Percentiles rank a stretch among this genome's conserved stretches.
phyloP scores from a whole-genome alignment of 2,888 invertebrate species.

The Monopis laevigella region DNA sequence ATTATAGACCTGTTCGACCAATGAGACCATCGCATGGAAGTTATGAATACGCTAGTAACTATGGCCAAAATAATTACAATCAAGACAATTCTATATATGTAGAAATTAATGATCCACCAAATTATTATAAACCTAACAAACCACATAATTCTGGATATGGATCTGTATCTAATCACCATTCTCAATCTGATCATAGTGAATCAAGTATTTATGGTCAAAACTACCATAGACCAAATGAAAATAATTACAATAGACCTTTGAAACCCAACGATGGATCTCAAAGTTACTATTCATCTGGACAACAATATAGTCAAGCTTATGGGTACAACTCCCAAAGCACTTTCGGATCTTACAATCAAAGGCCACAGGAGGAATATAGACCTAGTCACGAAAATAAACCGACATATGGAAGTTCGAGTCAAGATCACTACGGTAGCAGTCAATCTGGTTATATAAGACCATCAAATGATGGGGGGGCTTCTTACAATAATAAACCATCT shows the following conservation, averaged over 20 bases:
- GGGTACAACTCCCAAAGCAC: slow-evolving; percentile 17
- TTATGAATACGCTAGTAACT: slow-evolving; percentile 38
- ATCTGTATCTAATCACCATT: neutral
- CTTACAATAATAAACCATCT: too few relatives aligned
- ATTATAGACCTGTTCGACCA: neutral
- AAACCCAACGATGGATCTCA: slow-evolving; percentile 20
- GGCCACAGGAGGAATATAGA: neutral
- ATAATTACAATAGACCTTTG: neutral
- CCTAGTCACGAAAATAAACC: neutral
- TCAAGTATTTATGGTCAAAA: slow-evolving; percentile 21
- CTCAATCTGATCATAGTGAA: neutral
- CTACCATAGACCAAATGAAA: slow-evolving; percentile 13
- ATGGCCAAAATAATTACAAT: slow-evolving; percentile 30
- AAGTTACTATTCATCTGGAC: slow-evolving; percentile 24
- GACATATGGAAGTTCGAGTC: too few relatives aligned
- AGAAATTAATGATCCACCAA: slow-evolving; percentile 49
- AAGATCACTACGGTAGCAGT: too few relatives aligned
- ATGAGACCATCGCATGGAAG: neutral
- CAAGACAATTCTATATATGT: slow-evolving; percentile 45
- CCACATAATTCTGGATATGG: slow-evolving; percentile 29
- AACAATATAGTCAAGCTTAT: slow-evolving; percentile 16
- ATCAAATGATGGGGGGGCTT: too few relatives aligned
- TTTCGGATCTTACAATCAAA: slow-evolving; percentile 5
- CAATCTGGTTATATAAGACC: too few relatives aligned
- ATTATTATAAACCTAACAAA: slow-evolving; percentile 31